These are phyloP conservation scores for Drosophila nr. perissopoda DNA, from an alignment of 2,888 invertebrate species.

Conservation along the genomic window DNA sequence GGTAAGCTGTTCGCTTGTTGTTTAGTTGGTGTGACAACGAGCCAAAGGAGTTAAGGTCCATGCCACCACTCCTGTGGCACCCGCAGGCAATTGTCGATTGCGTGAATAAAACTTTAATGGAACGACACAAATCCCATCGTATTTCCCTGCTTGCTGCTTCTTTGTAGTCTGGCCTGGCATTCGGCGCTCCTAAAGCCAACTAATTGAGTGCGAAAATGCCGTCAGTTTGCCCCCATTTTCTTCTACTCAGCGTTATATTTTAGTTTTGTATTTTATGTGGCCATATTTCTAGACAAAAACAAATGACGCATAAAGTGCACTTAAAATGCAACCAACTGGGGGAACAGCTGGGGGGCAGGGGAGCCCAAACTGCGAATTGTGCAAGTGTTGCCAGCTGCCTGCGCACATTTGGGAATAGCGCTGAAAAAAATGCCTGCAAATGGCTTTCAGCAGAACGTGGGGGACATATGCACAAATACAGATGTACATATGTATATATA, in stretches of 20 bases:
- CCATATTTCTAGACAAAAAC: conserved; percentile 43
- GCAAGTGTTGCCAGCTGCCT: conserved; percentile 20
- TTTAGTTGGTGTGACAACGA: conserved; percentile 31
- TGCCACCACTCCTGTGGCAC: neutral
- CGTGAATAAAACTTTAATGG: conserved; percentile 84
- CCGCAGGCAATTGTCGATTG: conserved; percentile 63
- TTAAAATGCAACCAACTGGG: conserved; percentile 43
- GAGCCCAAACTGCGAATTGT: neutral
- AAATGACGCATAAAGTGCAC: conserved; percentile 59
- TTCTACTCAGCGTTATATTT: conserved; percentile 10
- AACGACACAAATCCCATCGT: conserved; percentile 82
- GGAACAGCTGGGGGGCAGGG: neutral
- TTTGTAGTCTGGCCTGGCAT: conserved; percentile 10
- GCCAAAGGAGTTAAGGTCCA: conserved; percentile 58
- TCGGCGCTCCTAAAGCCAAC: conserved; percentile 82
- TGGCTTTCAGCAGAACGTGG: conserved; percentile 52
- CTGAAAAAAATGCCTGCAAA: conserved; percentile 54
- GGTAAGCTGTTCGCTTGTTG: conserved; percentile 14
- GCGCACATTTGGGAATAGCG: conserved; percentile 56
- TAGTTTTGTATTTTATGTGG: conserved; percentile 51
- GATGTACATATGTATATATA: neutral
- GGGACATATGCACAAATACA: conserved; percentile 4
- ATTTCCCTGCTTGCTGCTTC: neutral
- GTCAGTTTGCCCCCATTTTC: conserved; percentile 69
- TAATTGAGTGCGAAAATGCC: conserved; percentile 85